Evolutionary conservation across 2,797 vertebrate genomes (phyloP).

Genomic region (Mus spretus): DNA sequence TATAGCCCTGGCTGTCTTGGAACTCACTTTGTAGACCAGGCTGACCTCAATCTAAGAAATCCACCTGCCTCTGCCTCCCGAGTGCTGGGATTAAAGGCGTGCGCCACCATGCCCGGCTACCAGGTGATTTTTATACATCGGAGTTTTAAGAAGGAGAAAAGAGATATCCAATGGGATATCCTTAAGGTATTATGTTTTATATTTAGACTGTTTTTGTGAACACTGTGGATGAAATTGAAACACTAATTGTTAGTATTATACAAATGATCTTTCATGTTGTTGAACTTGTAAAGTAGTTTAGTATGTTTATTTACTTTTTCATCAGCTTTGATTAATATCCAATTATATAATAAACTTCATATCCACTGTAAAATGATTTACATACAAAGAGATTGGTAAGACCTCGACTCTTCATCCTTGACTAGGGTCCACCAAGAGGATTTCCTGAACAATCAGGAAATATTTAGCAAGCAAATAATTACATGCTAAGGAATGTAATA

Average conservation of each 20-base stretch:
- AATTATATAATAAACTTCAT: slow-evolving; percentile 30
- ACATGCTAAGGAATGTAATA: not conserved
- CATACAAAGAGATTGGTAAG: not conserved
- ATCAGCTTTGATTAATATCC: slow-evolving; percentile 44
- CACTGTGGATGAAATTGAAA: slow-evolving; percentile 74
- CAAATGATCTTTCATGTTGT: slow-evolving; percentile 50
- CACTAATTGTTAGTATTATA: slow-evolving; percentile 76
- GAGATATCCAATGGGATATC: slow-evolving; percentile 81
- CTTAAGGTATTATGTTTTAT: slow-evolving; percentile 64
- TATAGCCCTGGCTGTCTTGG: too few species aligned
- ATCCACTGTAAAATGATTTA: slow-evolving; percentile 33
- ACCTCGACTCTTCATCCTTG: not conserved
- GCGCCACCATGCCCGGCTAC: too few species aligned
- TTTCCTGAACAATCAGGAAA: slow-evolving; percentile 37
- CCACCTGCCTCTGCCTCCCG: too few species aligned
- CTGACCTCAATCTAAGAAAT: too few species aligned
- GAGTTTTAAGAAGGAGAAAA: slow-evolving; percentile 82
- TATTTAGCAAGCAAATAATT: slow-evolving; percentile 22
- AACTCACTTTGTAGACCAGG: too few species aligned
- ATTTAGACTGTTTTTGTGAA: slow-evolving; percentile 80
- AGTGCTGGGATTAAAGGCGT: too few species aligned
- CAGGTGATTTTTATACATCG: slow-evolving; percentile 74
- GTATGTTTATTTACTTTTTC: slow-evolving; percentile 68
- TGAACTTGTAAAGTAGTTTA: slow-evolving; percentile 50
- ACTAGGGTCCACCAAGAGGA: not conserved